These are phyloP conservation scores for Cnemophilus loriae DNA, from an alignment of 2,113 vertebrate species.

Conservation along the genomic window DNA sequence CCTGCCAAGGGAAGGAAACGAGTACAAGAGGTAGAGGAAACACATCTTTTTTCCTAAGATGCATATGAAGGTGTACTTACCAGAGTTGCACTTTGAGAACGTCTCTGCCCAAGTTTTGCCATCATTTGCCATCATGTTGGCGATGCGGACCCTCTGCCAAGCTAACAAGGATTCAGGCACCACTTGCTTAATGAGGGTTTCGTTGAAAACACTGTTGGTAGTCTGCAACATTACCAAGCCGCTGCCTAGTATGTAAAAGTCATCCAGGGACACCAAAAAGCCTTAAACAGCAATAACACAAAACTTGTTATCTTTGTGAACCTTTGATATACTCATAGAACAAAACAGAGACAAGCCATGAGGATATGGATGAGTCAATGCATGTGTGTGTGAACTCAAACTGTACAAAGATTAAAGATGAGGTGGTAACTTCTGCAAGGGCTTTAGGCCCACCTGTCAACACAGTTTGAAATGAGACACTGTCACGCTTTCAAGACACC, in stretches of 20 bases:
- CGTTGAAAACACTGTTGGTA: slow-evolving; percentile 84
- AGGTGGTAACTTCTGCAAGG: background rate
- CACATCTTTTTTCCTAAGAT: background rate
- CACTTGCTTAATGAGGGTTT: slow-evolving; percentile 72
- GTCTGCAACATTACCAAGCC: slow-evolving; percentile 89
- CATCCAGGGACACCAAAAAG: slow-evolving; percentile 87
- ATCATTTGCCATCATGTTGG: slow-evolving; percentile 80
- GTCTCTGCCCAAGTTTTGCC: slow-evolving; percentile 83
- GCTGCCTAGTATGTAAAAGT: slow-evolving; percentile 89
- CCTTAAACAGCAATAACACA: slow-evolving; percentile 68
- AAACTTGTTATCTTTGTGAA: background rate
- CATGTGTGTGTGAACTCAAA: background rate
- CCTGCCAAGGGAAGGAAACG: background rate
- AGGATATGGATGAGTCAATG: background rate
- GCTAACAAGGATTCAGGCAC: slow-evolving; percentile 80
- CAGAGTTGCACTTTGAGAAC: slow-evolving; percentile 85
- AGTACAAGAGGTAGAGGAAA: background rate
- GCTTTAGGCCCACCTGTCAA: background rate
- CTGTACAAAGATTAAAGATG: background rate
- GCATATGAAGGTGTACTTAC: slow-evolving; percentile 57
- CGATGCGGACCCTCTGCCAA: slow-evolving; percentile 90
- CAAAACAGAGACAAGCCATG: background rate
- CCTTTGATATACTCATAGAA: background rate
- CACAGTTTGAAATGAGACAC: background rate
- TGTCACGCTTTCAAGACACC: background rate